These are phyloP conservation scores for Sphaerophoria taeniata DNA, from an alignment of 2,888 invertebrate genomes.

Conservation along the genomic window DNA sequence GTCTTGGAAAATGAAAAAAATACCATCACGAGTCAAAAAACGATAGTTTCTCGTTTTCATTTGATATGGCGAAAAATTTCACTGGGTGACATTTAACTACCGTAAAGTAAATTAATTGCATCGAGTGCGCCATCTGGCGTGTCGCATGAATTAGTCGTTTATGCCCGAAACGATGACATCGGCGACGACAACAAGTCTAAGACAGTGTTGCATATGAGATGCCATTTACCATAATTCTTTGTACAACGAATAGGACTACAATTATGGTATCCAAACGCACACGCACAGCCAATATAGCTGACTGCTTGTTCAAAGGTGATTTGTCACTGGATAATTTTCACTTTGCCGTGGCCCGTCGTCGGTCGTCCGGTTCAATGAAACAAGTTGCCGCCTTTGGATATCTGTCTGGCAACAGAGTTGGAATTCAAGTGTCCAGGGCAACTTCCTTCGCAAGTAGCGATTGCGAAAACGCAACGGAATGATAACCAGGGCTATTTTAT, in stretches of 20 bases:
- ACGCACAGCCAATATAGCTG: constrained; percentile 43
- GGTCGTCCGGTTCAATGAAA: constrained; percentile 1
- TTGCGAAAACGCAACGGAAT: constrained; percentile 21
- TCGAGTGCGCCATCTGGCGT: constrained; percentile 36
- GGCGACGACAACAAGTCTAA: constrained; percentile 59
- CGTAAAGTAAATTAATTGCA: constrained; percentile 46
- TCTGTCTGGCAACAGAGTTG: background rate
- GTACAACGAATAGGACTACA: constrained; percentile 4
- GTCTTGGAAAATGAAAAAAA: background rate
- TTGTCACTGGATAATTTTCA: constrained; percentile 56
- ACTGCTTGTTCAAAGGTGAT: constrained; percentile 28
- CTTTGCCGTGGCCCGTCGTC: constrained; percentile 29
- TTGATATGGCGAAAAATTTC: constrained; percentile 40
- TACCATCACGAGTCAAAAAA: constrained; percentile 37
- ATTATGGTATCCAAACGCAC: constrained; percentile 58
- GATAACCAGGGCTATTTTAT: constrained; percentile 34
- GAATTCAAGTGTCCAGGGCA: constrained; percentile 56
- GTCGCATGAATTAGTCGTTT: constrained; percentile 48
- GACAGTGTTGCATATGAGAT: constrained; percentile 3
- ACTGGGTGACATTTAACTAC: constrained; percentile 68
- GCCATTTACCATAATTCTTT: background rate
- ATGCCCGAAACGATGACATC: background rate
- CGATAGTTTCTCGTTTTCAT: constrained; percentile 51
- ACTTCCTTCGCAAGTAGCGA: constrained; percentile 37
- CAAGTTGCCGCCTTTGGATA: constrained; percentile 51